Evolutionary conservation across 2,888 invertebrate genomes (phyloP), one percentile per base, ranked within the genome.

Genomic region (Synanthedon vespiformis): DNA sequence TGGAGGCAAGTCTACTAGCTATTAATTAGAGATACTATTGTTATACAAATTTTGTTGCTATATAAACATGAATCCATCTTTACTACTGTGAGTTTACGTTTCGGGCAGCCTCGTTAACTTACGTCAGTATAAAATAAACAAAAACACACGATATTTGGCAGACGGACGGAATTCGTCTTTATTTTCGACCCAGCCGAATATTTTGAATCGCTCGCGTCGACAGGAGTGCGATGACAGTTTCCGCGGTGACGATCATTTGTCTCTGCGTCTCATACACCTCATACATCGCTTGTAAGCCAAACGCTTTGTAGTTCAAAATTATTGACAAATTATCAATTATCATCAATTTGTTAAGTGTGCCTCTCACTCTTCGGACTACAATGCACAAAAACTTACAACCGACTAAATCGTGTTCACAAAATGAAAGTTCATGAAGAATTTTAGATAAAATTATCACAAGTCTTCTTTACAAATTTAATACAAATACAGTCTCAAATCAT

Each of bases 1-100:
- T 67, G 95, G 95, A 87, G 95, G 95, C 95, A 89, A 93, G 92
- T 63, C 56, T 51, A 34, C 34, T 22, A 22, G 4, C 18, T 8
- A 10, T 2, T 34, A 34, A 34, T 40, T 48, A 44, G 52, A 8
- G 8, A 3, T 34, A 34, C 6, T 34, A 34, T 34, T 34, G 34
- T 34, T 34, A 34, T 22, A 22, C 22, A 22, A 22, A 5, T 5
- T 0, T 22, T 22, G 22, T 34, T 49, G 54, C 41, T 54, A 53
- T 54, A 53, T 53, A 41, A 49, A 27, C 14, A 14, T 47, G 47
- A 47, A 53, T 50, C 50, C 16, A 50, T 50, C 47, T 34, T 49
- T 22, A 49, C 16, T 40, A 14, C 44, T 44, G 44, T 44, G 5
- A 13, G 44, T 44, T 44, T 44, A 44, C 44, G 44, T 44, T 44